These are phyloP conservation scores for Conopomorpha cramerella DNA, from an alignment of 1,140 invertebrate genomes.

Conservation along the genomic window DNA sequence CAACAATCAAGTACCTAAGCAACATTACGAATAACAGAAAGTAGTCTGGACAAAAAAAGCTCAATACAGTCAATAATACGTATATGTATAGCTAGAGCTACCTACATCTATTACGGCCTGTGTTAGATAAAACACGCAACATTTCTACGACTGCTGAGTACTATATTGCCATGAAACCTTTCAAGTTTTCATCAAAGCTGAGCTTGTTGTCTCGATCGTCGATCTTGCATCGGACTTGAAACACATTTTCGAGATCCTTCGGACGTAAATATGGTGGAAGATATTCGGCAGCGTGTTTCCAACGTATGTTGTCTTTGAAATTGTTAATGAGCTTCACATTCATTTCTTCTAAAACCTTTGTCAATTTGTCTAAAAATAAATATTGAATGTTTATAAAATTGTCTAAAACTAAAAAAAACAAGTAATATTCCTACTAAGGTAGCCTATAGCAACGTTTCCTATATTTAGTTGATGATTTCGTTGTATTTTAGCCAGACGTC, in stretches of 20 bases:
- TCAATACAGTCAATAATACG: too few species aligned
- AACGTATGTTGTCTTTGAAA: conserved; percentile 6
- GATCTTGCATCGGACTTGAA: conserved; percentile 19
- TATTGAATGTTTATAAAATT: too few species aligned
- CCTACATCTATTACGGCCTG: background rate
- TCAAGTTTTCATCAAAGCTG: conserved; percentile 49
- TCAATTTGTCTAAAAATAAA: conserved; percentile 17
- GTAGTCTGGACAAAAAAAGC: too few species aligned
- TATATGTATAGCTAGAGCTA: too few species aligned
- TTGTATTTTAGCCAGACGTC: too few species aligned
- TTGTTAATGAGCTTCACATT: conserved; percentile 11
- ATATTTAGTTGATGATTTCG: too few species aligned
- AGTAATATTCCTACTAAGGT: too few species aligned
- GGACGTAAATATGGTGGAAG: conserved; percentile 21
- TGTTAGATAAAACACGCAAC: conserved; percentile 9
- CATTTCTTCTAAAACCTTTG: conserved; percentile 16
- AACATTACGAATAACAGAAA: too few species aligned
- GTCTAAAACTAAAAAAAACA: too few species aligned
- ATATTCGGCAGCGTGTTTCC: conserved; percentile 11
- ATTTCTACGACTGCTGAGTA: conserved; percentile 37
- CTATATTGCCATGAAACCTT: conserved; percentile 45
- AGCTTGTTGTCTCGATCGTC: conserved; percentile 15
- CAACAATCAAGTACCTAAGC: too few species aligned
- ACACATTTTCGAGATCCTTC: conserved; percentile 23
- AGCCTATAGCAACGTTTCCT: too few species aligned